These are phyloP conservation scores for Sesamia inferens DNA, from an alignment of 2,888 invertebrate genomes.

Conservation along the genomic window DNA sequence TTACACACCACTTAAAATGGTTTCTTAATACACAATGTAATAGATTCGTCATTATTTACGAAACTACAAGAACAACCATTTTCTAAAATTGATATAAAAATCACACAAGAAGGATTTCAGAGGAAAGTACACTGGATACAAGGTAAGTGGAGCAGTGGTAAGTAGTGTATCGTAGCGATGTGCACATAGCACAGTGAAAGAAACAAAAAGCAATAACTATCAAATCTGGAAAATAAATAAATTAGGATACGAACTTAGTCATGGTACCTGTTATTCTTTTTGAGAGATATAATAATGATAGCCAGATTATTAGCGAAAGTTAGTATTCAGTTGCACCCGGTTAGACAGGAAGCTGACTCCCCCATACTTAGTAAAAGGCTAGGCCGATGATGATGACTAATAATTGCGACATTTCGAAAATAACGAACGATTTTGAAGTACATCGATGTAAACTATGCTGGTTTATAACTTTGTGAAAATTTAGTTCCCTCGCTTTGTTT, in stretches of 20 bases:
- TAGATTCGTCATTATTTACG: conserved; percentile 10
- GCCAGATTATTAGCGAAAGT: too few species aligned
- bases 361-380: too few species aligned
- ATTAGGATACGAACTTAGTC: neutral
- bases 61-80: conserved; percentile 24
- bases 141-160: conserved; percentile 57
- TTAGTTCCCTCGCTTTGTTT: neutral
- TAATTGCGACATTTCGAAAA: neutral
- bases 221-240: neutral
- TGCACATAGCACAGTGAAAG: neutral
- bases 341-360: too few species aligned
- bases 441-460: neutral
- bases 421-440: neutral
- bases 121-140: conserved; percentile 35
- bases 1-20: conserved; percentile 40
- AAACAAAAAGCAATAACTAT: neutral
- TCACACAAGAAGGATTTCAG: conserved; percentile 34
- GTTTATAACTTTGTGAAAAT: neutral
- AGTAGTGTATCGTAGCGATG: conserved; percentile 38
- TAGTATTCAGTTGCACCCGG: too few species aligned
- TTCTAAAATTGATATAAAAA: conserved; percentile 18
- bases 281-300: neutral
- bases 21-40: conserved; percentile 19
- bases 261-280: neutral
- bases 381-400: too few species aligned